These are phyloP conservation scores for Hydrotaea diabolus DNA, from an alignment of 2,888 invertebrate species.

Conservation along the genomic window DNA sequence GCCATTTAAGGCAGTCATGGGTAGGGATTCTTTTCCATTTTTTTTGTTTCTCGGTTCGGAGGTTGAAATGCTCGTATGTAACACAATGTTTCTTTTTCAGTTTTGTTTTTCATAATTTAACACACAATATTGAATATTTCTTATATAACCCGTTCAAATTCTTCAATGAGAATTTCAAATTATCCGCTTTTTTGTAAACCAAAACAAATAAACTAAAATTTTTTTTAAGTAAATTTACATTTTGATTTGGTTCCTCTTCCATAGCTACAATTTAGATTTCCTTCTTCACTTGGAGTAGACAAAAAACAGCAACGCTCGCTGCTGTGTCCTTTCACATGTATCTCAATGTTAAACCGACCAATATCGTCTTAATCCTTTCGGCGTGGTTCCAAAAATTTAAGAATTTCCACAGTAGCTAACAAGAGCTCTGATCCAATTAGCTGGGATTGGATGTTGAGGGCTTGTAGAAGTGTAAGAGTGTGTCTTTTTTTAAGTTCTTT, in stretches of 20 bases:
- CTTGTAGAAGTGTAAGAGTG: neutral
- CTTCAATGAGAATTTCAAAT: neutral
- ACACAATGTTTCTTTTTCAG: neutral
- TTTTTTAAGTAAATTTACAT: neutral
- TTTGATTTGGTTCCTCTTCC: constrained; percentile 42
- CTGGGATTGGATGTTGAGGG: constrained; percentile 14
- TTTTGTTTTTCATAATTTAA: neutral
- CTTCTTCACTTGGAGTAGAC: neutral
- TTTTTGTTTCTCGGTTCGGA: neutral
- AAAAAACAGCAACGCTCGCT: too few species aligned
- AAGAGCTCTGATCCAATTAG: constrained; percentile 44
- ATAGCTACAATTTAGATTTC: constrained; percentile 1
- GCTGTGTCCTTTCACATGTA: neutral
- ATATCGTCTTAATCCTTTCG: constrained; percentile 18
- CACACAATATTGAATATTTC: neutral
- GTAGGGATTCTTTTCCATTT: constrained; percentile 17
- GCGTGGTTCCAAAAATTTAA: neutral
- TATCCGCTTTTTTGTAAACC: too few species aligned
- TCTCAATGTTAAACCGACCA: neutral
- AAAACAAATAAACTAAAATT: neutral
- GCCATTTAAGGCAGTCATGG: constrained; percentile 7
- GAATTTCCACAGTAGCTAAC: neutral
- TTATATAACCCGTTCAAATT: neutral
- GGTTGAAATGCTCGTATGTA: neutral
- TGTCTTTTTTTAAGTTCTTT: neutral